Percentiles rank a stretch among this genome's conserved stretches.
phyloP scores from a whole-genome alignment of 2,113 vertebrate species.

The Podilymbus podiceps region DNA sequence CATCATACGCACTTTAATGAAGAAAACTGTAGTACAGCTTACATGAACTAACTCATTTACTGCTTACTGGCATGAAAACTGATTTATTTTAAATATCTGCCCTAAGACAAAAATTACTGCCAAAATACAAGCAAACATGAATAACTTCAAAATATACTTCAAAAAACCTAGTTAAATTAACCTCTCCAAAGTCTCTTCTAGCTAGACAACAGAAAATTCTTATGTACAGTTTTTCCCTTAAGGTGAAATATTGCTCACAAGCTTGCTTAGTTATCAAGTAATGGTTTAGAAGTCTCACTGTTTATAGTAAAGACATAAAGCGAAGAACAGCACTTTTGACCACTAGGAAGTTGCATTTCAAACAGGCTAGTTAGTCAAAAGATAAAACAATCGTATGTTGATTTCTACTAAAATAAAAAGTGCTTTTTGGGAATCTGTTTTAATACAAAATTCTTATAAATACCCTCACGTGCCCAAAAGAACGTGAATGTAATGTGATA shows the following conservation, averaged over 20 bases:
- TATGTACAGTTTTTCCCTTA: neutral
- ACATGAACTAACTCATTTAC: neutral
- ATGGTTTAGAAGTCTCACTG: neutral
- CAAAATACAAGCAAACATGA: neutral
- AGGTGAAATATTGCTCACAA: neutral
- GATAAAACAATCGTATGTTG: neutral
- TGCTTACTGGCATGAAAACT: neutral
- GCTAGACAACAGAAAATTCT: neutral
- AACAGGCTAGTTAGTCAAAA: neutral
- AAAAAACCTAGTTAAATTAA: neutral
- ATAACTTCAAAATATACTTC: neutral
- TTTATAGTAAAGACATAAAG: neutral
- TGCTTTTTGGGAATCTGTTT: neutral
- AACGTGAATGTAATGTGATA: neutral
- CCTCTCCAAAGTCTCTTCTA: neutral
- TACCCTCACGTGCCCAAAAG: neutral
- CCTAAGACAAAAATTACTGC: neutral
- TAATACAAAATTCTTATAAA: neutral
- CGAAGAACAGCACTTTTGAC: neutral
- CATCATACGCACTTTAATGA: neutral
- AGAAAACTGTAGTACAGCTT: neutral
- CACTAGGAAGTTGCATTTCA: constrained; percentile 14
- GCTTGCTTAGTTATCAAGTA: neutral
- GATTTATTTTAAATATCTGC: neutral
- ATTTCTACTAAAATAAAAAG: neutral